These are phyloP conservation scores for Epistrophe grossulariae DNA, from an alignment of 2,888 invertebrate genomes.

Conservation along the genomic window DNA sequence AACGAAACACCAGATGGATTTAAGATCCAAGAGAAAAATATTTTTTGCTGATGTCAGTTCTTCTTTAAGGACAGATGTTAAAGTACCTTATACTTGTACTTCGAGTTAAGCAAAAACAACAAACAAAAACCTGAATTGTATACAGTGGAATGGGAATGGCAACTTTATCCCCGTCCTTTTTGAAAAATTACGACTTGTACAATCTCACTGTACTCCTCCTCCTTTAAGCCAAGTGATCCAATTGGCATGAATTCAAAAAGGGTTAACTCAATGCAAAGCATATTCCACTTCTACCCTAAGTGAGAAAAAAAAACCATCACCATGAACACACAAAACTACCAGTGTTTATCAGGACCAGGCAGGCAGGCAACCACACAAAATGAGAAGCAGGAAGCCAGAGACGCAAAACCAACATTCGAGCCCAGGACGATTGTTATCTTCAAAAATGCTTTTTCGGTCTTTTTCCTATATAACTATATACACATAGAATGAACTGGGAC, in stretches of 20 bases:
- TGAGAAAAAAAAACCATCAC: conserved; percentile 37
- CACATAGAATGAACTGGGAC: conserved; percentile 37
- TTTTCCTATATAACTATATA: not conserved
- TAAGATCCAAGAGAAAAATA: conserved; percentile 2
- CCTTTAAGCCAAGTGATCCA: conserved; percentile 65
- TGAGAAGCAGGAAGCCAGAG: conserved; percentile 65
- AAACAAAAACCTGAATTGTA: not conserved
- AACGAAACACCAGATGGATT: conserved; percentile 39
- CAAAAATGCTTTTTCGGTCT: conserved; percentile 69
- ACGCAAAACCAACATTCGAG: conserved; percentile 71
- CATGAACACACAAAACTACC: conserved; percentile 12
- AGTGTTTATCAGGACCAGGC: conserved; percentile 9
- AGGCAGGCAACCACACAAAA: conserved; percentile 44
- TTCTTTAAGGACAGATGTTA: conserved; percentile 64
- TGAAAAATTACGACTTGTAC: conserved; percentile 5
- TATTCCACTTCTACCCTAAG: conserved; percentile 57
- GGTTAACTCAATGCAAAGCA: conserved; percentile 72
- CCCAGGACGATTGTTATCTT: conserved; percentile 72
- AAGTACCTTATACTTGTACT: conserved; percentile 30
- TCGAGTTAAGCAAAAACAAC: conserved; percentile 1
- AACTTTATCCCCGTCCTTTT: conserved; percentile 52
- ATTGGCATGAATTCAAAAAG: conserved; percentile 74
- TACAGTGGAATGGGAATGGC: conserved; percentile 40
- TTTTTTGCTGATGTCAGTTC: conserved; percentile 6
- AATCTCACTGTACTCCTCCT: conserved; percentile 20